phyloP scores from a whole-genome alignment of 92 coral and sea anemone genomes.

The Porites rus region DNA sequence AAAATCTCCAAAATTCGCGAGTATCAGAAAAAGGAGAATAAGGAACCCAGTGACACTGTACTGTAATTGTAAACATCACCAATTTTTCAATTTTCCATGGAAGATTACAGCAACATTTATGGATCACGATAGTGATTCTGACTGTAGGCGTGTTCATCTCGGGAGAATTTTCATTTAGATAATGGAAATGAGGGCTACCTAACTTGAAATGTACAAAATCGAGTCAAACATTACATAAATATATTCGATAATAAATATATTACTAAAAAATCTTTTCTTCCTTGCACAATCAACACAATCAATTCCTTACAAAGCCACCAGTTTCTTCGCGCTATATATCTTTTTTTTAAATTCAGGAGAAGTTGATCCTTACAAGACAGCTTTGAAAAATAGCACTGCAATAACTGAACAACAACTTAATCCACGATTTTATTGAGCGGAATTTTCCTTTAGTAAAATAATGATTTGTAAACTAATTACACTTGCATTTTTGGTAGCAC shows the following conservation, averaged over 20 bases:
- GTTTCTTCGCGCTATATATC: too few species aligned
- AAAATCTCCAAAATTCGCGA: not conserved
- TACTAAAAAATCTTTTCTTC: not conserved
- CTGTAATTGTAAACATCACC: too few species aligned
- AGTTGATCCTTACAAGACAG: too few species aligned
- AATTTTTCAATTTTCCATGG: too few species aligned
- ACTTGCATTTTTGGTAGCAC: not conserved
- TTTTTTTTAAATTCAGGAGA: too few species aligned
- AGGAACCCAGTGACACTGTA: not conserved
- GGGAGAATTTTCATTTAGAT: not conserved
- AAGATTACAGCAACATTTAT: too few species aligned
- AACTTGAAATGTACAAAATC: slow-evolving; percentile 33
- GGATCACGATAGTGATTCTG: not conserved
- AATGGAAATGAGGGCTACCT: not conserved
- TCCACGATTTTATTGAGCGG: not conserved
- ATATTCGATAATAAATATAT: slow-evolving; percentile 1
- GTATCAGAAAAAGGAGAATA: not conserved
- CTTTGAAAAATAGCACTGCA: not conserved
- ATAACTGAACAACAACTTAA: not conserved
- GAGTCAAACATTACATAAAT: not conserved
- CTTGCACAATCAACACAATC: not conserved
- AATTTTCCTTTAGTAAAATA: not conserved
- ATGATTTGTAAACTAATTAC: not conserved
- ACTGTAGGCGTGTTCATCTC: not conserved
- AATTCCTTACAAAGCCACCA: too few species aligned